Evolutionary conservation across 2,888 invertebrate species (phyloP).

Genomic region (Drosophila macrospina): DNA sequence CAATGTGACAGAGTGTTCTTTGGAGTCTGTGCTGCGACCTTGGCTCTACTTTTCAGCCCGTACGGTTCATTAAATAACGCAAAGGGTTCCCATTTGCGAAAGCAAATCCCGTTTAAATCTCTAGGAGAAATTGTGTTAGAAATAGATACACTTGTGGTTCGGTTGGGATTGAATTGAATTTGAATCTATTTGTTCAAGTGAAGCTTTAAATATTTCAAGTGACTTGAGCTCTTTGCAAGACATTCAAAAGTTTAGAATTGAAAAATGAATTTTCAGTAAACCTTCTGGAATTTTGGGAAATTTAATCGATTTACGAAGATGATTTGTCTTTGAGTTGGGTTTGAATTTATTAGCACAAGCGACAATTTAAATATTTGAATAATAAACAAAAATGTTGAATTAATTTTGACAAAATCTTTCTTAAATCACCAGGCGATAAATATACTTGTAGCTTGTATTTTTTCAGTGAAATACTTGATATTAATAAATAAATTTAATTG

Average conservation of each 20-base stretch:
- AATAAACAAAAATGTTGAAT: neutral
- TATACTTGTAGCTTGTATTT: no score
- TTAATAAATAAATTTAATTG: no score
- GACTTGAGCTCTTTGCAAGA: no score
- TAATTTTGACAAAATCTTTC: neutral
- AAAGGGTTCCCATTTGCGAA: neutral
- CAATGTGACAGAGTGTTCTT: constrained; percentile 33
- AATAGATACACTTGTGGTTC: neutral
- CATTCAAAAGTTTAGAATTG: no score
- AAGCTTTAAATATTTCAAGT: no score
- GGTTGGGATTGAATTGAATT: neutral
- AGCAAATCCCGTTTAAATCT: neutral
- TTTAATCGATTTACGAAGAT: no score
- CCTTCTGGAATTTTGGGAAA: no score
- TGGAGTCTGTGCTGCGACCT: constrained; percentile 24
- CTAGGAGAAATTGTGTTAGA: neutral
- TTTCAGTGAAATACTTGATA: no score
- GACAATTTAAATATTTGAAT: no score
- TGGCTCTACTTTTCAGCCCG: constrained; percentile 26
- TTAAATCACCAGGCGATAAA: neutral
- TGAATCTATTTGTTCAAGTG: no score
- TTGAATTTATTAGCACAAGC: neutral
- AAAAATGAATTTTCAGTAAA: no score
- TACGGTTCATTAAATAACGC: constrained; percentile 14
- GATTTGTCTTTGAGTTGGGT: no score